Base-by-base conservation (phyloP, 1,140 invertebrate species). In the Lordiphosa mommai region DNA sequence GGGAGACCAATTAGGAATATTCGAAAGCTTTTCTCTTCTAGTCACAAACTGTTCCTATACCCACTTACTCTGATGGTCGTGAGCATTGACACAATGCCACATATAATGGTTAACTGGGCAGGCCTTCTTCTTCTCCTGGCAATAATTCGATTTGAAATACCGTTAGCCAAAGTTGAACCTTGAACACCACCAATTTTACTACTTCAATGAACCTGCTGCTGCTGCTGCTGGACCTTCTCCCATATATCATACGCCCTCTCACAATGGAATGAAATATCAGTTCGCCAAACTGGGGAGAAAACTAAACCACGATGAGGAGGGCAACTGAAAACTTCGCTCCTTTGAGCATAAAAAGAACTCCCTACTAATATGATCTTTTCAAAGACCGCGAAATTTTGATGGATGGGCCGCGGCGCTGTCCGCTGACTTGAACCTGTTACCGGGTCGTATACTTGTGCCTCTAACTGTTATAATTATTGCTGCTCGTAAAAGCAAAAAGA, bases 81-180 rank as follows among this genome's bases (percentile, higher is more conserved):
- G 77, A 82, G 57, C n/a, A n/a, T 67, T 76, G 77, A 82, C 77
- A 84, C 20, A 23, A 23, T 23, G 20, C 1, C 4, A 4, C 20
- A 23, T 23, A 23, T 6, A 23, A 23, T 23, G 20, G 20, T 5
- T 23, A 23, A 5, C 20, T 23, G 20, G 20, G 20, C 3, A 6
- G 20, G 20, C 3, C 6, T 23, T 23, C n/a, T 23, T 5, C 20
- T 23, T 23, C 20, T 23, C 47, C 30, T 66, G 57, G 37, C 63
- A 82, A 74, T 74, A 72, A 84, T 72, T 77, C 57, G 67, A 84
- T 82, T 84, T 65, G 72, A 69, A 72, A 76, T 68, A 69, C 67
- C 76, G 77, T 68, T 84, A 64, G 52, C 27, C 17, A 14, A 10
- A 36, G 17, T 27, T 63, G 52, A 71, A 63, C 64, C 72, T 38